Conservation (phyloP, 1,140 invertebrate species). For the Leptonema lineaticorne region DNA sequence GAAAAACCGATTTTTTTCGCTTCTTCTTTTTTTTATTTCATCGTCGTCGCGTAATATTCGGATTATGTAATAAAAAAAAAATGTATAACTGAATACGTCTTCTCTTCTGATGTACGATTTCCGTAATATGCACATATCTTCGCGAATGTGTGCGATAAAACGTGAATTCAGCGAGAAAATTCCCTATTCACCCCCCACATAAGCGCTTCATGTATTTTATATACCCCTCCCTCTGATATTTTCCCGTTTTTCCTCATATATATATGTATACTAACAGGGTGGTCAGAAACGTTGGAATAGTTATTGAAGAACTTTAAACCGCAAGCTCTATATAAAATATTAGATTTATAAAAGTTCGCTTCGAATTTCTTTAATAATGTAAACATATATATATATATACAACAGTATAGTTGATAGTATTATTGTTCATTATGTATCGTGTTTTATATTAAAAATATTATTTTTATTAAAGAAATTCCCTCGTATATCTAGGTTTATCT, state of each 20-base stretch:
- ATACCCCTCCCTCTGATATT: not conserved
- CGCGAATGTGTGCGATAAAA: not conserved
- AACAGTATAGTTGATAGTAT: no score
- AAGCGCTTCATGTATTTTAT: not conserved
- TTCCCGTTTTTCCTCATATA: not conserved
- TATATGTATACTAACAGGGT: not conserved
- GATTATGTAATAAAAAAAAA: slow-evolving; percentile 1
- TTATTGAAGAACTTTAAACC: no score
- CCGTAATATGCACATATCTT: slow-evolving; percentile 20
- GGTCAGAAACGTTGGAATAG: not conserved
- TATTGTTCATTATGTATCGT: no score
- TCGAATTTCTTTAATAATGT: no score
- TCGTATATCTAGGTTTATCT: no score
- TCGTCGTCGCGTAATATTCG: not conserved
- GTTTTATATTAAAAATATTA: no score
- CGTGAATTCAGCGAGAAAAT: slow-evolving; percentile 16
- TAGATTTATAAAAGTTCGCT: no score
- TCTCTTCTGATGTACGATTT: slow-evolving; percentile 23
- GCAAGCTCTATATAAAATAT: no score
- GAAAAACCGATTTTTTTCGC: no score
- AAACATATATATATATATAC: no score
- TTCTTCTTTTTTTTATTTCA: no score
- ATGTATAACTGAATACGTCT: slow-evolving; percentile 3
- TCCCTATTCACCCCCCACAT: not conserved
- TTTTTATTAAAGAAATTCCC: no score